Evolutionary conservation across 2,888 invertebrate genomes (phyloP).

Genomic region (Cynaeus angustus): DNA sequence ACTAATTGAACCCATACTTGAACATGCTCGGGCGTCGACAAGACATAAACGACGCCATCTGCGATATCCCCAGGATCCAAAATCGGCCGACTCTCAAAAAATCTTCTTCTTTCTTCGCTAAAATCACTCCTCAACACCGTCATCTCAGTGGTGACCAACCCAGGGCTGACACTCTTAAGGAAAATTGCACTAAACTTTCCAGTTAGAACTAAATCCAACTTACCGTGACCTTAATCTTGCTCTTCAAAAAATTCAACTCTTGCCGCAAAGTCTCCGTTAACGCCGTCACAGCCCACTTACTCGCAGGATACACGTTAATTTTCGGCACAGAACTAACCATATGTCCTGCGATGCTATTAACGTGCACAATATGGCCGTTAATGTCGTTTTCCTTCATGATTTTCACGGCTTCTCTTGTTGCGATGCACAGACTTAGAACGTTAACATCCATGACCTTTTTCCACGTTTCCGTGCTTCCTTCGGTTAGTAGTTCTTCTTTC

Average conservation of each 20-base stretch:
- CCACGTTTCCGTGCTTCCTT: conserved; percentile 47
- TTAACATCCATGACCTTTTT: conserved; percentile 48
- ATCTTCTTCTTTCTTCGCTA: not conserved
- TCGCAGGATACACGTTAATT: conserved; percentile 49
- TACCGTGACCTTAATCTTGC: conserved; percentile 50
- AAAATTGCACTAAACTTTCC: not conserved
- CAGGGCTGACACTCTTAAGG: conserved; percentile 52
- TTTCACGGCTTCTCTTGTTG: conserved; percentile 51
- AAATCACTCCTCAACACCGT: not conserved
- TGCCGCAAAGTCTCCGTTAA: conserved; percentile 49
- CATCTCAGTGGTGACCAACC: conserved; percentile 3
- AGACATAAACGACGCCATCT: conserved; percentile 11
- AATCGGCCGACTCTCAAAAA: conserved; percentile 2
- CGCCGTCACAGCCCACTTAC: conserved; percentile 50
- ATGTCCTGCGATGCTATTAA: conserved; percentile 51
- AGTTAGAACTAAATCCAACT: not conserved
- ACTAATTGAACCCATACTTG: conserved; percentile 8
- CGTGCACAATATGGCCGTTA: conserved; percentile 52
- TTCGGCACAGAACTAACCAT: conserved; percentile 31
- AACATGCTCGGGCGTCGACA: conserved; percentile 21
- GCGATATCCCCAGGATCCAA: conserved; percentile 19
- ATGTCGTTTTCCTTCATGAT: conserved; percentile 49
- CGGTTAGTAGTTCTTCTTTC: conserved; percentile 34
- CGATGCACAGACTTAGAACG: conserved; percentile 48
- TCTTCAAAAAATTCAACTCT: conserved; percentile 40